These are phyloP conservation scores for Physella acuta DNA, from an alignment of 1,140 invertebrate genomes.

Conservation along the genomic window DNA sequence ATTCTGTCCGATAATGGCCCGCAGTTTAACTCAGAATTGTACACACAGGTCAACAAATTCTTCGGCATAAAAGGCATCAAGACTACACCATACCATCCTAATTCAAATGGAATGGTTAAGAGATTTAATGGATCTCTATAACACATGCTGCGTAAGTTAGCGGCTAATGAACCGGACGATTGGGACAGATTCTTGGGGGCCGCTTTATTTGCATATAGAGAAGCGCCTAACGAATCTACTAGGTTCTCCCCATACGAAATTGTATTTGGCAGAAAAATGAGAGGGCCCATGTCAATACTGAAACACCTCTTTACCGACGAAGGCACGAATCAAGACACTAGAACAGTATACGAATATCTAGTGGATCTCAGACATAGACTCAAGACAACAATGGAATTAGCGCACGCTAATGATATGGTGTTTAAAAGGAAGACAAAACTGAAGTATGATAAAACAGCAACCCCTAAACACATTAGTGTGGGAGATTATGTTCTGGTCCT, in stretches of 20 bases:
- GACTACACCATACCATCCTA: neutral
- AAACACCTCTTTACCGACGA: neutral
- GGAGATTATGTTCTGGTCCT: neutral
- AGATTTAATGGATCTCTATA: neutral
- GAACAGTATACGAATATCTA: neutral
- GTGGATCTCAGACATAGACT: neutral
- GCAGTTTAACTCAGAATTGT: neutral
- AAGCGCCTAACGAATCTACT: neutral
- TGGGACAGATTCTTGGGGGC: neutral
- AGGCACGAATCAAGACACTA: neutral
- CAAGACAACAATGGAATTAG: neutral
- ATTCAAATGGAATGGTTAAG: neutral
- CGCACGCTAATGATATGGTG: neutral
- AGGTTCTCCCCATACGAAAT: neutral
- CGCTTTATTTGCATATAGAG: neutral
- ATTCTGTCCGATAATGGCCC: neutral
- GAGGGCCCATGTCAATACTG: neutral
- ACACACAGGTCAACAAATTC: neutral
- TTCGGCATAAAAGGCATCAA: neutral
- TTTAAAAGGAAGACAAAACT: neutral
- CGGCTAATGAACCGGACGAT: neutral
- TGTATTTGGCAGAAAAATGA: neutral
- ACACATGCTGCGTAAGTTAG: neutral
- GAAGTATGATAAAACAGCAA: neutral
- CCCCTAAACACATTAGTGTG: neutral